Conservation (phyloP, 2,113 vertebrate genomes). For the Gavia stellata region DNA sequence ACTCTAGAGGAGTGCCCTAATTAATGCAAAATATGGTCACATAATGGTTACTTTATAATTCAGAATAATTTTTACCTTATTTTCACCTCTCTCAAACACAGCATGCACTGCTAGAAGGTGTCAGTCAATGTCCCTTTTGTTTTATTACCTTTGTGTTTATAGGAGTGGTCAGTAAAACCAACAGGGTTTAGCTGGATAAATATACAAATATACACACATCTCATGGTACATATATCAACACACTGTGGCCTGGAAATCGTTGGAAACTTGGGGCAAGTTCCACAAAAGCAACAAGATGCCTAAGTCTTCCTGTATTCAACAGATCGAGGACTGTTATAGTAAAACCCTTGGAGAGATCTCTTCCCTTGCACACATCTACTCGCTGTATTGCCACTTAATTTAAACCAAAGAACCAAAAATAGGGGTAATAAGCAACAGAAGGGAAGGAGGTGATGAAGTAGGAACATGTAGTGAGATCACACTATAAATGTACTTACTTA, state of each 20-base stretch:
- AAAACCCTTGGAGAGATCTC: background rate
- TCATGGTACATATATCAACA: background rate
- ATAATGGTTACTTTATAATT: background rate
- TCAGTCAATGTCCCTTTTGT: background rate
- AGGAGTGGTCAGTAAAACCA: background rate
- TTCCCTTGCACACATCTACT: background rate
- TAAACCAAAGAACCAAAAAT: background rate
- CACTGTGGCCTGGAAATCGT: background rate
- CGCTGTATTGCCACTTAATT: background rate
- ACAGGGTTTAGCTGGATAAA: background rate
- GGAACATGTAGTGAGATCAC: background rate
- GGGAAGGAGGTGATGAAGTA: background rate
- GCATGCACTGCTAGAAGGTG: background rate
- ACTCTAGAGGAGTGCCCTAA: background rate
- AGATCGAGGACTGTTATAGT: background rate
- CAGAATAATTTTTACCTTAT: background rate
- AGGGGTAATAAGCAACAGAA: background rate
- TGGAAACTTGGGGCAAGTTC: background rate
- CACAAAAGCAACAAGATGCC: background rate
- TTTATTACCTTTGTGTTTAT: background rate
- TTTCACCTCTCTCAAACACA: background rate
- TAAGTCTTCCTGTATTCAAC: background rate
- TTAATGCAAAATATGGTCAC: background rate
- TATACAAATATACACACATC: background rate
- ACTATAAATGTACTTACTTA: background rate